phyloP scores from a whole-genome alignment of 2,113 vertebrate genomes.

The Columba janthina region DNA sequence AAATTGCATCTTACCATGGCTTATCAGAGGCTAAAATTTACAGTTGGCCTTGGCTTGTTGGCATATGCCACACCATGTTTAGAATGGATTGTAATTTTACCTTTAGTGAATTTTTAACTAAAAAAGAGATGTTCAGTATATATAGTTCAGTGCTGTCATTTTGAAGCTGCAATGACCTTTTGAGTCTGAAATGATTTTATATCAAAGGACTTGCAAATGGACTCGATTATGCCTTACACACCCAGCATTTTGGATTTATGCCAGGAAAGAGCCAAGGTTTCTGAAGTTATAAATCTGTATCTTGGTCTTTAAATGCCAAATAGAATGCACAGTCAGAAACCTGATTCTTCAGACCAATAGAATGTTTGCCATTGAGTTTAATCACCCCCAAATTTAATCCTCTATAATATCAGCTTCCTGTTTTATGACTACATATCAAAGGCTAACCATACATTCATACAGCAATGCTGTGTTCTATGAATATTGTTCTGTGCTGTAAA shows the following conservation, averaged over 20 bases:
- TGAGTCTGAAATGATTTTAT: neutral
- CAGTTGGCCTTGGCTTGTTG: neutral
- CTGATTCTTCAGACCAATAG: neutral
- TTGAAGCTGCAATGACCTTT: neutral
- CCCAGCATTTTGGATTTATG: neutral
- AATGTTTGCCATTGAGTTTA: neutral
- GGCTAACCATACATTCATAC: neutral
- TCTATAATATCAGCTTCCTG: neutral
- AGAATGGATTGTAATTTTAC: neutral
- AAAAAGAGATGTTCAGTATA: neutral
- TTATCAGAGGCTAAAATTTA: neutral
- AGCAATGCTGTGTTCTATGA: neutral
- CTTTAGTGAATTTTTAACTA: neutral
- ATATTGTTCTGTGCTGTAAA: neutral
- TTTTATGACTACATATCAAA: slow-evolving; percentile 5
- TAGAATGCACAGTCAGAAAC: neutral
- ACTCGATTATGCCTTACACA: neutral
- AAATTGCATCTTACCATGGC: neutral
- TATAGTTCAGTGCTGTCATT: neutral
- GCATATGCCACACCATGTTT: neutral
- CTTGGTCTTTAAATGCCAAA: slow-evolving; percentile 1
- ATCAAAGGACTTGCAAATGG: neutral
- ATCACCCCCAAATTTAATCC: neutral
- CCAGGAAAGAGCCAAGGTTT: neutral
- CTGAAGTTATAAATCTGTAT: slow-evolving; percentile 6